Percentiles rank a stretch among this genome's conserved stretches.
Conservation (phyloP, 35 echinoderm and acorn worm genomes). For the Anneissia japonica region DNA sequence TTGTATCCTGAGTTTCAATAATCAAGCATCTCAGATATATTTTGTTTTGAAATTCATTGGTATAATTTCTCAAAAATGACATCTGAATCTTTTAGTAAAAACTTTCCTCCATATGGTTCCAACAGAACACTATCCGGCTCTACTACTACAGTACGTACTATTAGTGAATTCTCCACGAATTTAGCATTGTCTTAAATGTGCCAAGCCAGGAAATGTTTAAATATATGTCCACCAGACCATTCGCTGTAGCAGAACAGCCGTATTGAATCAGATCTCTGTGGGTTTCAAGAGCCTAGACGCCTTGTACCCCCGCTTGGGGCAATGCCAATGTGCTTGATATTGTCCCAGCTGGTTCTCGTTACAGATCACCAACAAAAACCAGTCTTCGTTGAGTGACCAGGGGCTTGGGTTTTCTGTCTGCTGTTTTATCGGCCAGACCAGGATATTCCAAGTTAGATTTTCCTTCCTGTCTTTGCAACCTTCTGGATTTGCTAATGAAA, state of each 20-base stretch:
- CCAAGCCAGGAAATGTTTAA: neutral
- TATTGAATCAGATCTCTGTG: neutral
- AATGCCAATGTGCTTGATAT: neutral
- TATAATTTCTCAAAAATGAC: too few species aligned
- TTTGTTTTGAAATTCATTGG: too few species aligned
- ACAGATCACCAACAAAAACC: neutral
- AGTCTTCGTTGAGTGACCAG: too few species aligned
- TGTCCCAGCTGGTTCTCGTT: neutral
- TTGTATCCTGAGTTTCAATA: too few species aligned
- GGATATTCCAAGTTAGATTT: neutral
- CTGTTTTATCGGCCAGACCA: neutral
- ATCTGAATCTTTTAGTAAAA: too few species aligned
- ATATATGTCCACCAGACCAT: neutral
- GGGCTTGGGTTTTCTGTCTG: too few species aligned
- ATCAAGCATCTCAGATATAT: too few species aligned
- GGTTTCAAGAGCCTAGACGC: neutral
- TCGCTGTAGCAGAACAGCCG: neutral
- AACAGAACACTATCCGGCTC: too few species aligned
- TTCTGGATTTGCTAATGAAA: neutral
- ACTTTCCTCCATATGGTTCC: too few species aligned
- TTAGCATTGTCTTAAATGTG: neutral
- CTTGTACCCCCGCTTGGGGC: neutral
- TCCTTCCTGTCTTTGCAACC: neutral
- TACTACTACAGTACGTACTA: too few species aligned
- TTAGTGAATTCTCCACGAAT: too few species aligned